phyloP scores from a whole-genome alignment of 2,888 invertebrate species.

The Cryptocheilus praepositus region DNA sequence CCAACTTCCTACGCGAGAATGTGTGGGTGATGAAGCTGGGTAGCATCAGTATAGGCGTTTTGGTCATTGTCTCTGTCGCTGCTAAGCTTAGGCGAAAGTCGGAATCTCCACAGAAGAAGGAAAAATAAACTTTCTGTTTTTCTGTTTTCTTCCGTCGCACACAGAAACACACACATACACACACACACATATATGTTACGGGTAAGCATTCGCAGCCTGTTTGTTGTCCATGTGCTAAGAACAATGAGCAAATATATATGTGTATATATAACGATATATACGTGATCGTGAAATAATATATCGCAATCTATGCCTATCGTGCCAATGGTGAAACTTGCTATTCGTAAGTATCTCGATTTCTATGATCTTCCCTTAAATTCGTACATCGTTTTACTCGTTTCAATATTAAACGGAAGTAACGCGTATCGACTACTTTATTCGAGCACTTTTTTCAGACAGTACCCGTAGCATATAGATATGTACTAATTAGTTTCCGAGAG shows the following conservation, averaged over 20 bases:
- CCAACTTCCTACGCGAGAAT: constrained; percentile 77
- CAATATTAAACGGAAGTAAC: too few relatives aligned
- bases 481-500: constrained; percentile 19
- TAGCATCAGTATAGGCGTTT: constrained; percentile 74
- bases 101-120: constrained; percentile 65
- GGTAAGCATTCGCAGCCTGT: background rate
- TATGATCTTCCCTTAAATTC: too few relatives aligned
- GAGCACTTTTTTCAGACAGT: too few relatives aligned
- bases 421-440: too few relatives aligned
- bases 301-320: too few relatives aligned
- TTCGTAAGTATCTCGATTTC: too few relatives aligned
- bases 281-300: too few relatives aligned
- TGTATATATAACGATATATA: too few relatives aligned
- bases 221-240: constrained; percentile 1
- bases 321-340: too few relatives aligned
- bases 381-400: too few relatives aligned
- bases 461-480: constrained; percentile 2
- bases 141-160: constrained; percentile 3
- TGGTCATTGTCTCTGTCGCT: constrained; percentile 73
- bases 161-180: constrained; percentile 2
- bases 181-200: constrained; percentile 11
- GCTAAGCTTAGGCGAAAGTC: constrained; percentile 65
- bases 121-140: constrained; percentile 50
- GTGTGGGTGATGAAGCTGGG: constrained; percentile 78
- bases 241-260: background rate